A percentile compares a stretch with the other conserved stretches of the same genome.
Conservation (phyloP, 2,113 vertebrate genomes). For the Phasianus colchicus region DNA sequence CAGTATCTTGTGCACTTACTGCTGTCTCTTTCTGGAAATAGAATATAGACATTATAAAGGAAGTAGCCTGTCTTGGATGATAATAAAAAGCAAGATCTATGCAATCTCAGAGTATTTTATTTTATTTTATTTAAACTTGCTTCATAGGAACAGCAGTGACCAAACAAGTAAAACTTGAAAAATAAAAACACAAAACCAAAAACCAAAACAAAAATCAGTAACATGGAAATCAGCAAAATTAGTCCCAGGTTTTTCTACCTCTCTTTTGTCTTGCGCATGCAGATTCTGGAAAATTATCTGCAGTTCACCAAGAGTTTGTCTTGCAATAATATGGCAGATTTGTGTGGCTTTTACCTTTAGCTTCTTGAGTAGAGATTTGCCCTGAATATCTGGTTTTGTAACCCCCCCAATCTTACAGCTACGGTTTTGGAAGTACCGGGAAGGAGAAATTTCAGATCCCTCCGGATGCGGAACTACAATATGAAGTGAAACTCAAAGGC, state of each 20-base stretch:
- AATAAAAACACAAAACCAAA: background rate
- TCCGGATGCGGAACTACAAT: conserved; percentile 85
- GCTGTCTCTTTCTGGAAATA: background rate
- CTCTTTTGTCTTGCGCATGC: background rate
- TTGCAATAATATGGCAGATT: background rate
- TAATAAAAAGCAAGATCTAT: background rate
- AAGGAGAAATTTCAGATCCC: conserved; percentile 89
- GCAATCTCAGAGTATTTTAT: background rate
- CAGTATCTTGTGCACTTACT: background rate
- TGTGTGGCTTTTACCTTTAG: background rate
- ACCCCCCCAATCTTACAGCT: conserved; percentile 72
- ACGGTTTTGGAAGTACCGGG: conserved; percentile 89
- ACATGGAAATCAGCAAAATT: background rate
- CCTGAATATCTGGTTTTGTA: background rate
- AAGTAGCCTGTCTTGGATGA: background rate
- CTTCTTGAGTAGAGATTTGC: background rate
- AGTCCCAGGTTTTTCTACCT: background rate
- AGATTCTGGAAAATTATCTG: background rate
- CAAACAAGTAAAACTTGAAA: background rate
- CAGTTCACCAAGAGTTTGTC: background rate
- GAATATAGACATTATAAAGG: background rate
- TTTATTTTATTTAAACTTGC: background rate
- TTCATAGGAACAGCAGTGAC: background rate
- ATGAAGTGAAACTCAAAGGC: conserved; percentile 88
- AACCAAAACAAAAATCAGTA: background rate